Percentiles rank a stretch among this genome's conserved stretches.
phyloP scores from a whole-genome alignment of 2,113 vertebrate genomes.

The Cynoglossus semilaevis region DNA sequence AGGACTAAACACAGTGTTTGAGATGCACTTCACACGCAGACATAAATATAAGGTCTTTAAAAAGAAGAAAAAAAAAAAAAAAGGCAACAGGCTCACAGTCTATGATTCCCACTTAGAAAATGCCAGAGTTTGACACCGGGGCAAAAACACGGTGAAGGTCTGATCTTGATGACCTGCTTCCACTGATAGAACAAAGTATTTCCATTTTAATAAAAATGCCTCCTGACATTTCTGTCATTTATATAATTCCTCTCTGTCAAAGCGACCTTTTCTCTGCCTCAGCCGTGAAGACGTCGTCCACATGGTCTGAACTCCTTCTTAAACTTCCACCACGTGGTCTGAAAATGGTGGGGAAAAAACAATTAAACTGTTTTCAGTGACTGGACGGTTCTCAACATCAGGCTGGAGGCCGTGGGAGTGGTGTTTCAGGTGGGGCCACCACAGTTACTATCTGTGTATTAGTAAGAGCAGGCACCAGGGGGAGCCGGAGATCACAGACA shows the following conservation, averaged over 20 bases:
- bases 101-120: slow-evolving; percentile 49
- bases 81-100: slow-evolving; percentile 5
- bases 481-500: no score
- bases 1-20: background rate
- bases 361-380: no score
- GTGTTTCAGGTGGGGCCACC: no score
- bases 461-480: no score
- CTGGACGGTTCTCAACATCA: no score
- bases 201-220: slow-evolving; percentile 76
- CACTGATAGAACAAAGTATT: slow-evolving; percentile 71
- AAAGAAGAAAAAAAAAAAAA: background rate
- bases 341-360: no score
- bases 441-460: no score
- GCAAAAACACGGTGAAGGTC: slow-evolving; percentile 67
- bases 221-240: slow-evolving; percentile 73
- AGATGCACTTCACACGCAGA: slow-evolving; percentile 1
- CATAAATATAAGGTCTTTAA: slow-evolving; percentile 14
- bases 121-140: slow-evolving; percentile 66
- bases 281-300: slow-evolving; percentile 54
- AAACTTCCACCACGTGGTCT: slow-evolving; percentile 21
- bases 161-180: slow-evolving; percentile 72
- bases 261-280: slow-evolving; percentile 69
- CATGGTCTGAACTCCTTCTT: slow-evolving; percentile 44
- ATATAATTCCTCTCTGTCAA: slow-evolving; percentile 67
- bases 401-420: no score